phyloP scores from a whole-genome alignment of 1,140 invertebrate genomes.

The Callitettix versicolor region DNA sequence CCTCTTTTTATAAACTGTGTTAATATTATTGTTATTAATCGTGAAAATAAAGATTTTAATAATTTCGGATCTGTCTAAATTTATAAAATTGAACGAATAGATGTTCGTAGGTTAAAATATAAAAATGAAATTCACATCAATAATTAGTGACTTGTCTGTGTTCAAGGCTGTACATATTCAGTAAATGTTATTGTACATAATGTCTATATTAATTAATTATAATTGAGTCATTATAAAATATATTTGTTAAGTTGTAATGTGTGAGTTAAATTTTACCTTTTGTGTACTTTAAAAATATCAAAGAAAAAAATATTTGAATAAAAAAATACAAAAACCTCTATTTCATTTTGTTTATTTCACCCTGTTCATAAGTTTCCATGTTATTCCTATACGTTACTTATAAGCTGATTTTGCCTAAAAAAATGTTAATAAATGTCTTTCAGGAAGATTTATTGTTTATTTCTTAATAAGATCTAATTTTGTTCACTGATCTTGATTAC shows the following conservation, averaged over 20 bases:
- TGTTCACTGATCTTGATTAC: no score
- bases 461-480: no score
- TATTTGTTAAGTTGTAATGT: conserved; percentile 20
- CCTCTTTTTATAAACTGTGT: background rate
- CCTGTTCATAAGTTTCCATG: no score
- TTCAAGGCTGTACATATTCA: conserved; percentile 17
- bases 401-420: no score
- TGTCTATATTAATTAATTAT: conserved; percentile 11
- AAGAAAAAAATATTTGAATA: conserved; percentile 18
- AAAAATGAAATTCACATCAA: background rate
- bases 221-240: conserved; percentile 17
- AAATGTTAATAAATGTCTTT: no score
- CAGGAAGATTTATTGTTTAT: no score
- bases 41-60: background rate
- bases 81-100: background rate
- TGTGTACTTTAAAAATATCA: conserved; percentile 19
- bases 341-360: background rate
- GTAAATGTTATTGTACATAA: conserved; percentile 14
- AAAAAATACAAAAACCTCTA: conserved; percentile 17
- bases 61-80: background rate
- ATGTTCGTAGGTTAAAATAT: background rate
- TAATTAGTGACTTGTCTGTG: conserved; percentile 20
- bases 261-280: conserved; percentile 20
- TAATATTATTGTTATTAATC: conserved; percentile 3
- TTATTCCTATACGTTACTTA: no score